Evolutionary conservation across 2,113 vertebrate species (phyloP), one percentile per base, ranked within the genome.

Genomic region (Shinisaurus crocodilurus): DNA sequence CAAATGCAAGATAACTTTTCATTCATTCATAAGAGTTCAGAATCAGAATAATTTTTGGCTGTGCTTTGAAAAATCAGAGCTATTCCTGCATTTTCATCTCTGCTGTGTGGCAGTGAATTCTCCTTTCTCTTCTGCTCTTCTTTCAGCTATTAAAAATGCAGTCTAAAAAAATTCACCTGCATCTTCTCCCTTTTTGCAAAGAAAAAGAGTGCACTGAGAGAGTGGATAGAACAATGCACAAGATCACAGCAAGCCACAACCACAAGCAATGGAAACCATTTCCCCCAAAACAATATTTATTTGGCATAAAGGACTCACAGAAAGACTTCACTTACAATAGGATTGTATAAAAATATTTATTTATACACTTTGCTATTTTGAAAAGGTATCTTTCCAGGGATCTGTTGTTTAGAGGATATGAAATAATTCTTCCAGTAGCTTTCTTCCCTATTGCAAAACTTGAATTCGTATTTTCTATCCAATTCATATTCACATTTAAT

Each of bases 61-160:
- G n/a, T n/a, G 63, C 40, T 72, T 8, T 74, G 40, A 80, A 88
- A n/a, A 15, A 69, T 20, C 27, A 37, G 5, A 72, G 57, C 32
- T 91, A 43, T 0, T 29, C 29, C 48, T 92, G 87, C 13, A 45
- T 74, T 82, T 1, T 1, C 3, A 54, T 5, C 12, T 65, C 72
- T 57, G 8, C 10, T 60, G 74, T 34, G 32, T 85, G 43, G 4
- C 34, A 48, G 16, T 25, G 1, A 69, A 5, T 5, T 23, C 0
- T 76, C 4, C 15, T 63, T 0, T 76, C 15, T 89, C 67, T 67
- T 34, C 6, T 37, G 16, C n/a, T 54, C 0, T 43, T 86, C 12
- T 37, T 60, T 18, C 25, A 34, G 18, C 70, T 8, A 18, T 40
- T 37, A 27, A 25, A 32, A 69, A 60, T n/a, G 50, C 65, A 65